Evolutionary conservation across 2,113 vertebrate genomes (phyloP).

Genomic region (Etheostoma cragini): DNA sequence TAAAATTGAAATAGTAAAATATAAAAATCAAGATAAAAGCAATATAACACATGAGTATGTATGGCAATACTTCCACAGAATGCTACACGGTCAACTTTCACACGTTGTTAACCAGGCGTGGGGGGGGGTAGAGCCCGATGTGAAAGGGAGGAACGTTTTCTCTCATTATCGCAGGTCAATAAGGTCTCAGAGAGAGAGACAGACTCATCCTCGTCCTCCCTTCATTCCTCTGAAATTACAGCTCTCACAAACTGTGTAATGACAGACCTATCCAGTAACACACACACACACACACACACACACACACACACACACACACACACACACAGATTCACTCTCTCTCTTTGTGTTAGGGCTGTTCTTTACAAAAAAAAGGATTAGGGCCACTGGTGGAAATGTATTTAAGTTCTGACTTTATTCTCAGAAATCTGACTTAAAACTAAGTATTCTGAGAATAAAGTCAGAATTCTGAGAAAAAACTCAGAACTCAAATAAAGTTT

Average conservation of each 20-base stretch:
- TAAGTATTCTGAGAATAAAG: too few relatives aligned
- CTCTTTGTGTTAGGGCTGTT: conserved; percentile 25
- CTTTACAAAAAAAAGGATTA: neutral
- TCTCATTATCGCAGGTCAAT: conserved; percentile 3
- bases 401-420: too few relatives aligned
- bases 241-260: conserved; percentile 59
- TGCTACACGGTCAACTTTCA: neutral
- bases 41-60: too few relatives aligned
- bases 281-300: conserved; percentile 15
- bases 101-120: neutral
- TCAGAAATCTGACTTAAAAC: too few relatives aligned
- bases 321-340: conserved; percentile 1
- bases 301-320: conserved; percentile 13
- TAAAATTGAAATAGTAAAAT: too few relatives aligned
- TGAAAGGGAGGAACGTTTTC: neutral
- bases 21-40: too few relatives aligned
- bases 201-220: conserved; percentile 20
- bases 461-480: too few relatives aligned
- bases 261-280: conserved; percentile 35
- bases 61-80: neutral
- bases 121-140: neutral
- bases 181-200: conserved; percentile 31
- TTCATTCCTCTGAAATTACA: conserved; percentile 71
- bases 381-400: too few relatives aligned
- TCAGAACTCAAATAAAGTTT: too few relatives aligned